Evolutionary conservation across 2,797 vertebrate species (phyloP).

Genomic region (Gallinago nigripennis): DNA sequence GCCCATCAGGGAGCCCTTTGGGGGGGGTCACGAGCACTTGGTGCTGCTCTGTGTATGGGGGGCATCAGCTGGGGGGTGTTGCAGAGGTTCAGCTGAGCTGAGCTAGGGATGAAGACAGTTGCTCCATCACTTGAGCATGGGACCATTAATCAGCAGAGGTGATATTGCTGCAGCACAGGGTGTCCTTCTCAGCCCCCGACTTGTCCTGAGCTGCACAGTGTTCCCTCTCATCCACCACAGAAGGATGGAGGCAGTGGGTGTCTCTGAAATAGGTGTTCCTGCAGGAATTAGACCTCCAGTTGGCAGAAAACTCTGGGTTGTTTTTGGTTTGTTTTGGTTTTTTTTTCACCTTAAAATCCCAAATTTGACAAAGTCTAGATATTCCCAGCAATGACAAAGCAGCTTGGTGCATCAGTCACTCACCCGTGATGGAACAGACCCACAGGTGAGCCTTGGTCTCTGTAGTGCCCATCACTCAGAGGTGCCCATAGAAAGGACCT

Average conservation of each 20-base stretch:
- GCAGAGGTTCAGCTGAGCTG: not conserved
- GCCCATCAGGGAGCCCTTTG: not conserved
- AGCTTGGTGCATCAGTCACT: not conserved
- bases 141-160: accelerated
- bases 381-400: not conserved
- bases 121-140: accelerated
- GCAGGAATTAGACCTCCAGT: accelerated
- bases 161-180: accelerated
- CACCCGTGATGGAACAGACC: accelerated
- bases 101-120: not conserved
- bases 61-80: accelerated
- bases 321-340: too few species aligned
- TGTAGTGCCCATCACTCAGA: not conserved
- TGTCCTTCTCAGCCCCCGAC: accelerated
- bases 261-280: accelerated
- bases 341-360: too few species aligned
- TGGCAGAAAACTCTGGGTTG: not conserved
- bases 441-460: accelerated
- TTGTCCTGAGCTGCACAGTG: accelerated
- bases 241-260: too few species aligned
- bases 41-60: accelerated
- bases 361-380: too few species aligned
- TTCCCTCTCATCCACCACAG: not conserved
- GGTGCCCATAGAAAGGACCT: not conserved
- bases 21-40: not conserved